phyloP scores from a whole-genome alignment of 2,113 vertebrate genomes.

The Eclectus roratus region DNA sequence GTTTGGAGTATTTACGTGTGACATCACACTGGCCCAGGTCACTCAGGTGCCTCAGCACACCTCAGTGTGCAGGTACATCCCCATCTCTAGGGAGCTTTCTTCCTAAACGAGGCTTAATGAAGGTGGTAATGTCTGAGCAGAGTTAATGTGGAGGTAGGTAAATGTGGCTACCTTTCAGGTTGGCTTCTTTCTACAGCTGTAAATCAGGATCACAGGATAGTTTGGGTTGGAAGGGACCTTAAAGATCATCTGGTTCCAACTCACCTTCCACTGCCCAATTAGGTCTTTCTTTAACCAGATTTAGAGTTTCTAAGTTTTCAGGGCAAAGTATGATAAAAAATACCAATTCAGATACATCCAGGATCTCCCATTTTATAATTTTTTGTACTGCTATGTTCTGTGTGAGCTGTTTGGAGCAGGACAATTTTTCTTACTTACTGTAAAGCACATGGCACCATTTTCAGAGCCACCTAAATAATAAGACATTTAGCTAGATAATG shows the following conservation, averaged over 20 bases:
- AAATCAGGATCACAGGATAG: not conserved
- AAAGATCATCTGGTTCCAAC: not conserved
- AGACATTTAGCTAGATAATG: not conserved
- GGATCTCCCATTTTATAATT: not conserved
- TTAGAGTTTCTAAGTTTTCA: not conserved
- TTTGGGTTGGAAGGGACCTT: not conserved
- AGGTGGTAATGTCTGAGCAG: not conserved
- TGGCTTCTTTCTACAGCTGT: not conserved
- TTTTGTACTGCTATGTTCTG: not conserved
- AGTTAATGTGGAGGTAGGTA: not conserved
- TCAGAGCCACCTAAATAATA: not conserved
- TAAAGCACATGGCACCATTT: not conserved
- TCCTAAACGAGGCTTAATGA: not conserved
- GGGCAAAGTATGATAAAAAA: not conserved
- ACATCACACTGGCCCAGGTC: not conserved
- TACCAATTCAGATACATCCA: not conserved
- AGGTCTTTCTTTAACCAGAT: not conserved
- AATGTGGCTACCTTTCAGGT: not conserved
- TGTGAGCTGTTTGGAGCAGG: not conserved
- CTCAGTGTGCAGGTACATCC: not conserved
- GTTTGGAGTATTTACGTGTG: not conserved
- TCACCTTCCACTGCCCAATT: not conserved
- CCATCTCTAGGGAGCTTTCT: not conserved
- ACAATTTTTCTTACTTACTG: not conserved
- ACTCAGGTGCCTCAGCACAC: not conserved